Percentiles rank a stretch among this genome's conserved stretches.
Conservation (phyloP, 23 tunicate genomes). For the Clavelina lepadiformis region DNA sequence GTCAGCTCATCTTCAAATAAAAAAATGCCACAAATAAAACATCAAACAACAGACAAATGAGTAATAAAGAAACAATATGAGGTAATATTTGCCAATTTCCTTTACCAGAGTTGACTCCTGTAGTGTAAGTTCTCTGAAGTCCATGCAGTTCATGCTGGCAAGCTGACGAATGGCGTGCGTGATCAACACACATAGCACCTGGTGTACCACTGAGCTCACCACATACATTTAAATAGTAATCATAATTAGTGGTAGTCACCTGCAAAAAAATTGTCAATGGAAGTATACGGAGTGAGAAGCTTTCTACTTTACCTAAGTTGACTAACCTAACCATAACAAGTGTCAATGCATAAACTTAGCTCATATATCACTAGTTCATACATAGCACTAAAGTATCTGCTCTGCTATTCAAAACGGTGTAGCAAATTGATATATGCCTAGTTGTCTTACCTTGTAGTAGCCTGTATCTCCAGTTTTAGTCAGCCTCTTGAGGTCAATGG, state of each 20-base stretch:
- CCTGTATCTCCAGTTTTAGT: conserved; percentile 11
- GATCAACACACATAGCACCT: background rate
- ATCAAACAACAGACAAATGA: background rate
- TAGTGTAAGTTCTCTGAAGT: conserved; percentile 1
- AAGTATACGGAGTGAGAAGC: background rate
- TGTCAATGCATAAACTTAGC: too few species aligned
- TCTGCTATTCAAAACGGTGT: too few species aligned
- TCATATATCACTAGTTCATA: too few species aligned
- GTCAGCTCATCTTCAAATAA: conserved; percentile 33
- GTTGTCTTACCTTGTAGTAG: conserved; percentile 54
- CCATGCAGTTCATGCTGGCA: conserved; percentile 51
- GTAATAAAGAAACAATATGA: background rate
- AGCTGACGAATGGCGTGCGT: conserved; percentile 14
- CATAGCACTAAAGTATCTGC: too few species aligned
- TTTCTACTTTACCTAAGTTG: too few species aligned
- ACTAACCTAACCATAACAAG: too few species aligned
- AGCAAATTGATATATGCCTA: too few species aligned
- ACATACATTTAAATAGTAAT: conserved; percentile 52
- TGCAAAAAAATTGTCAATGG: background rate
- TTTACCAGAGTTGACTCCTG: conserved; percentile 53
- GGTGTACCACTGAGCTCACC: conserved; percentile 17
- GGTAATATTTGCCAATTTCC: background rate
- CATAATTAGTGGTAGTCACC: conserved; percentile 25
- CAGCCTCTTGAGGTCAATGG: conserved; percentile 47
- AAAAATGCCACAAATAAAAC: background rate